Evolutionary conservation across 1,140 invertebrate genomes (phyloP), one percentile per base, ranked within the genome.

Genomic region (Campoletis sonorensis): DNA sequence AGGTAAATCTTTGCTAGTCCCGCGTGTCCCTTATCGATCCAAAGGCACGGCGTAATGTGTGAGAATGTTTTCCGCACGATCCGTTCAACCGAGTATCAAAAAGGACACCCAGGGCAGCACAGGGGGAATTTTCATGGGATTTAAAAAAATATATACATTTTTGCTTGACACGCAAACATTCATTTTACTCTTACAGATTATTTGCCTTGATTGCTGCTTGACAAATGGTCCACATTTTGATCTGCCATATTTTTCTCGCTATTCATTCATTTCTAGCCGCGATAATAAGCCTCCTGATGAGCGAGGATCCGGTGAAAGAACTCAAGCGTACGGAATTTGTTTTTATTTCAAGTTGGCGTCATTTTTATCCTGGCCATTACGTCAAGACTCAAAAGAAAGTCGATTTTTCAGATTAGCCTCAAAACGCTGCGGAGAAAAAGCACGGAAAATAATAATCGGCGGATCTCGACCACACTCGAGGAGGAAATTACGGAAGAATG

Each of bases 251-350:
- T 54, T n/a, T 3, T 18, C 18, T n/a, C 18, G 16, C 51, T n/a
- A n/a, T 54, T 54, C 16, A 54, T n/a, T 1, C 51, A 21, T 54
- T 13, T 21, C 16, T 58, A 21, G 49, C 58, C 49, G 4, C 49
- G 72, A 75, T 75, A 75, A 75, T 51, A 23, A 75, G 40, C 21
- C 0, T 10, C 21, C 10, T 49, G 72, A 30, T 70, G 68, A 70
- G 18, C 49, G 18, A 37, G 30, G 5, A 70, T n/a, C 13, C 15
- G 49, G 0, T 54, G 72, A 75, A 54, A 75, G 72, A 58, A 27
- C 72, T 54, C n/a, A 49, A 45, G 49, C 23, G 27, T 75, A n/a
- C n/a, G 27, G 26, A 49, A 49, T 54, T 10, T 13, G 0, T 45
- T 45, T 4, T 45, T 45, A 58, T 54, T 54, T 54, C 3, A 4